Evolutionary conservation across 23 tunicate species (phyloP), one percentile per base, ranked within the genome.

Genomic region (Botrylloides violaceus): DNA sequence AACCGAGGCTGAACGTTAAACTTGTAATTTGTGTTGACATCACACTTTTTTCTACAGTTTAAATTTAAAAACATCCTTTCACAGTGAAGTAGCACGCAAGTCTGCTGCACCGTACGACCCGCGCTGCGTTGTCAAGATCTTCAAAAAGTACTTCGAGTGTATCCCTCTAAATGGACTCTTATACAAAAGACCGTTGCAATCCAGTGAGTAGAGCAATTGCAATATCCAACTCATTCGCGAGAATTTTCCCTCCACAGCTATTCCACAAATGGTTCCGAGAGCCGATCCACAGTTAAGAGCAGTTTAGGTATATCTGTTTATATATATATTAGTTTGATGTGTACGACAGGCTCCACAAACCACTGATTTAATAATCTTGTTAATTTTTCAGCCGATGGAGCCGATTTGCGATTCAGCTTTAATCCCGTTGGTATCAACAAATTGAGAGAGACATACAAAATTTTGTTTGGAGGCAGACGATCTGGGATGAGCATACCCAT

Each of bases 351-450:
- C n/a, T n/a, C n/a, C n/a, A n/a, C n/a, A n/a, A n/a, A n/a, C n/a
- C n/a, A n/a, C n/a, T n/a, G n/a, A n/a, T n/a, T n/a, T n/a, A n/a
- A n/a, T n/a, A n/a, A n/a, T n/a, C n/a, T n/a, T n/a, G n/a, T n/a
- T n/a, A n/a, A n/a, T n/a, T 59, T 61, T 43, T 18, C 78, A 90
- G 97, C 90, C 23, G 97, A 90, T 28, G 61, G 74, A 36, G 78
- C 89, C 12, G 60, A 75, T 6, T 84, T 87, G 4, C 66, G 97
- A n/a, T 90, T 90, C 79, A 90, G 97, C 55, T 90, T 90, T 74
- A 90, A 90, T 64, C 97, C 97, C n/a, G 97, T 90, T 30, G 97
- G 97, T 20, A 90, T 90, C 36, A 90, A 90, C 85, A 90, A 90
- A 68, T 72, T 90, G 27, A 77, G 97, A 2, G 97, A 90, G 61